Base-by-base conservation (phyloP, 1,140 invertebrate species). In the Camponotus floridanus region DNA sequence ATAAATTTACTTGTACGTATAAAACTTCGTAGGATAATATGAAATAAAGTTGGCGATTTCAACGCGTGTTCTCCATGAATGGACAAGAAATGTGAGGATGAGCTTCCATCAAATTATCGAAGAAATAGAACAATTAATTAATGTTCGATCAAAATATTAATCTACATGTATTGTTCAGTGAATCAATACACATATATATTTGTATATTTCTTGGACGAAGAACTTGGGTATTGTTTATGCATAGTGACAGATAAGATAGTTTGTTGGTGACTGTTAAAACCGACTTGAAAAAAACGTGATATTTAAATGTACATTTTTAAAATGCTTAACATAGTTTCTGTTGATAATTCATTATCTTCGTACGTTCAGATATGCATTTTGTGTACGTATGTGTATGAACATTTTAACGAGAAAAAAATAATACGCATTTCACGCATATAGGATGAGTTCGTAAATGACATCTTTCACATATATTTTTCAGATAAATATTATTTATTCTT, bases 241-340 rank as follows among this genome's bases (percentile, higher is more conserved):
- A 4, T 39, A 39, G 39, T 21, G 15, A 67, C n/a, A 26, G 31
- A 39, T 68, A 68, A 79, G 18, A 67, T 39, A 67, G 3, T 67
- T 39, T 51, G 2, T 15, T 0, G 9, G 8, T 0, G 4, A 21
- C 39, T 21, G 31, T 65, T 48, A 65, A 65, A 48, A 2, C 3
- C 15, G 9, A 48, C 5, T 39, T 8, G 33, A 39, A 39, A 39
- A 13, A 3, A 11, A 39, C n/a, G 6, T 4, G 33, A n/a, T 39
- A 79, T 79, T 39, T 67, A 57, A 79, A 67, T 31, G 13, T 26
- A 39, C 18, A n/a, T 79, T 51, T 67, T n/a, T 26, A n/a, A 8
- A 78, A 48, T 64, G 57, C 31, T 65, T 33, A 33, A 42, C n/a
- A 36, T 5, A 13, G n/a, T 36, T 67, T 67, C 31, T 36, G 13